Evolutionary conservation across 2,888 invertebrate genomes (phyloP).

Genomic region (Caenorhabditis drosophilae): DNA sequence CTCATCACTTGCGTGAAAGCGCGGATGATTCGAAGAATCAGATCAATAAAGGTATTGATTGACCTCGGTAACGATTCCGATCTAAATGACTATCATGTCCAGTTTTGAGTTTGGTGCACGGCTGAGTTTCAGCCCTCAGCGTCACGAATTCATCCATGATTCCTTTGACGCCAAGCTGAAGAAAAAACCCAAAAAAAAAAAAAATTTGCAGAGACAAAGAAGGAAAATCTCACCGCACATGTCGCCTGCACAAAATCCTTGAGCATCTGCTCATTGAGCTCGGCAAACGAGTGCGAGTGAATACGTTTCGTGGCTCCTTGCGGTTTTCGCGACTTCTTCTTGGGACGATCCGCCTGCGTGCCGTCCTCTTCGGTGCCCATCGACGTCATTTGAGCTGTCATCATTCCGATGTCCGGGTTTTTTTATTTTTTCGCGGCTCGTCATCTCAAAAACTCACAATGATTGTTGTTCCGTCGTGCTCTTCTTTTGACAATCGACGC

Average conservation of each 20-base stretch:
- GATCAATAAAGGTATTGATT: too few species aligned
- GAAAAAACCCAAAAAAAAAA: neutral
- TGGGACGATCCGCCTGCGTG: conserved; percentile 36
- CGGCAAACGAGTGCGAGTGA: neutral
- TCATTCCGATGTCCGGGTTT: too few species aligned
- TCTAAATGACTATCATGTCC: conserved; percentile 47
- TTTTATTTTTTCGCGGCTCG: too few species aligned
- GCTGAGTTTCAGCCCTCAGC: conserved; percentile 33
- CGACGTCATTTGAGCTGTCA: neutral
- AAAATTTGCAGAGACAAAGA: too few species aligned
- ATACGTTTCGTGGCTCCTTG: neutral
- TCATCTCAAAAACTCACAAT: too few species aligned
- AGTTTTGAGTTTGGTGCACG: conserved; percentile 40
- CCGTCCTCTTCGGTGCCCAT: conserved; percentile 18
- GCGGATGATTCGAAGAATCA: too few species aligned
- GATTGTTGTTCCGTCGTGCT: too few species aligned
- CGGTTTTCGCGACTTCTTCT: conserved; percentile 8
- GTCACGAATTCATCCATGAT: conserved; percentile 30
- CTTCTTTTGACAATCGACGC: neutral
- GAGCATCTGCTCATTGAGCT: conserved; percentile 18
- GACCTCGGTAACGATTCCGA: conserved; percentile 61
- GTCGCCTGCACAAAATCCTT: conserved; percentile 26
- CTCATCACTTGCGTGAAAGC: too few species aligned
- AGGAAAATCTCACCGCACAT: conserved; percentile 6
- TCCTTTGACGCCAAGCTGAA: conserved; percentile 32